Percentiles rank a stretch among this genome's conserved stretches.
These are phyloP conservation scores for Enhydra lutris DNA, from an alignment of 2,113 vertebrate species.

Conservation along the genomic window DNA sequence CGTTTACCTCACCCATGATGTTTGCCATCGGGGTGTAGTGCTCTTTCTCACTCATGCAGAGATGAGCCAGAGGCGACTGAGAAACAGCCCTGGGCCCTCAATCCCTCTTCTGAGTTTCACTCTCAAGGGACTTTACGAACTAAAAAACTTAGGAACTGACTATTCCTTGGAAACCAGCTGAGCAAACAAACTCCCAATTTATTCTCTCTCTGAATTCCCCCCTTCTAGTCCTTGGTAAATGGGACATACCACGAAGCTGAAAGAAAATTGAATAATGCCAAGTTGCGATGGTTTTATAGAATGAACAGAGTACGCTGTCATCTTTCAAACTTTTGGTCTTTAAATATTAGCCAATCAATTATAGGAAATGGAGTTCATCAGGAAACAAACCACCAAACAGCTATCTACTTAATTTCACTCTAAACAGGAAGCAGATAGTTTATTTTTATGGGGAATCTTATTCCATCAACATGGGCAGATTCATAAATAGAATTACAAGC, in stretches of 20 bases:
- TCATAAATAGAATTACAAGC: conserved; percentile 12
- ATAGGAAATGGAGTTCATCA: background rate
- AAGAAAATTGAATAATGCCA: background rate
- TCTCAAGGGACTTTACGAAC: background rate
- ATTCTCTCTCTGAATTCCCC: conserved; percentile 23
- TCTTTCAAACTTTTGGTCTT: conserved; percentile 1
- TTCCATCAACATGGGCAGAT: background rate
- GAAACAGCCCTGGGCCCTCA: background rate
- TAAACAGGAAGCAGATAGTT: conserved; percentile 11
- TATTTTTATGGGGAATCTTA: background rate
- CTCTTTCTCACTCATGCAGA: background rate
- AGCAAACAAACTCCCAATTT: conserved; percentile 2
- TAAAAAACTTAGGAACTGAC: background rate
- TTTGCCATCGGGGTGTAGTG: background rate
- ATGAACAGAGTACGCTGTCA: background rate
- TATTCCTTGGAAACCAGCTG: conserved; percentile 19
- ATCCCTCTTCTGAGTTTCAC: background rate
- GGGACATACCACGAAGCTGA: background rate
- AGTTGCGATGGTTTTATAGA: background rate
- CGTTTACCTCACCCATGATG: background rate
- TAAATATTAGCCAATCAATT: background rate
- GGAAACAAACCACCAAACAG: background rate
- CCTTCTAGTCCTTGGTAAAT: background rate
- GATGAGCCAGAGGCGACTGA: background rate
- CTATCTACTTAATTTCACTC: background rate